Evolutionary conservation across 2,888 invertebrate genomes (phyloP).

Genomic region (Cryptocheilus praepositus): DNA sequence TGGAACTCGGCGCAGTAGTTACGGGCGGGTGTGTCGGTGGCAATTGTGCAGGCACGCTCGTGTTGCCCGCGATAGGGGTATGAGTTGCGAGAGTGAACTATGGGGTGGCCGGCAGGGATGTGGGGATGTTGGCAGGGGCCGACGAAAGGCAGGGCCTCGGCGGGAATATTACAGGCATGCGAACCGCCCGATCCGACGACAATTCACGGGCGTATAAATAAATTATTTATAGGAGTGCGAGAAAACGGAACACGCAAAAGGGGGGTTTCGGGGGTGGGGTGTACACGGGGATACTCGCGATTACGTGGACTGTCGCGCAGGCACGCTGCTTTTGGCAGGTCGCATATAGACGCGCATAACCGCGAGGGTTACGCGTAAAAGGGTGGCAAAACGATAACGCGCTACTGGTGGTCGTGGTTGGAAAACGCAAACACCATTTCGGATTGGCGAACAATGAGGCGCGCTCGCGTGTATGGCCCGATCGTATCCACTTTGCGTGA

Average conservation of each 20-base stretch:
- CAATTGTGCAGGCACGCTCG: background rate
- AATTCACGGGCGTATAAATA: background rate
- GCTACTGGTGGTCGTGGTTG: background rate
- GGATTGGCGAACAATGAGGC: conserved; percentile 27
- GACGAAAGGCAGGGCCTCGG: background rate
- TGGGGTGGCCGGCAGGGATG: background rate
- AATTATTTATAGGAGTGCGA: background rate
- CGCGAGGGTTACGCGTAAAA: background rate
- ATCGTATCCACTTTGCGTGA: conserved; percentile 41
- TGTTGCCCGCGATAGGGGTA: background rate
- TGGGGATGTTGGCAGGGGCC: background rate
- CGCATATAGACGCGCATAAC: background rate
- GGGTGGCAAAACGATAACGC: conserved; percentile 1
- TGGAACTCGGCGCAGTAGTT: background rate
- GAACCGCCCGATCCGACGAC: no score
- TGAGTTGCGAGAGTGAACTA: background rate
- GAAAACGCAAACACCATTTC: conserved; percentile 29
- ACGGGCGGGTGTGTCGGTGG: background rate
- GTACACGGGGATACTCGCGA: background rate
- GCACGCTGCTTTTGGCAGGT: conserved; percentile 17
- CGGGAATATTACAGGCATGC: no score
- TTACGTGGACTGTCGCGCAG: background rate
- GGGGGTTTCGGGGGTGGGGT: background rate
- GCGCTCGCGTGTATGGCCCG: conserved; percentile 21
- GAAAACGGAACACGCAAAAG: background rate